A percentile compares a stretch with the other conserved stretches of the same genome.
These are phyloP conservation scores for Hemitrygon akajei DNA, from an alignment of 2,797 vertebrate genomes.

Conservation along the genomic window DNA sequence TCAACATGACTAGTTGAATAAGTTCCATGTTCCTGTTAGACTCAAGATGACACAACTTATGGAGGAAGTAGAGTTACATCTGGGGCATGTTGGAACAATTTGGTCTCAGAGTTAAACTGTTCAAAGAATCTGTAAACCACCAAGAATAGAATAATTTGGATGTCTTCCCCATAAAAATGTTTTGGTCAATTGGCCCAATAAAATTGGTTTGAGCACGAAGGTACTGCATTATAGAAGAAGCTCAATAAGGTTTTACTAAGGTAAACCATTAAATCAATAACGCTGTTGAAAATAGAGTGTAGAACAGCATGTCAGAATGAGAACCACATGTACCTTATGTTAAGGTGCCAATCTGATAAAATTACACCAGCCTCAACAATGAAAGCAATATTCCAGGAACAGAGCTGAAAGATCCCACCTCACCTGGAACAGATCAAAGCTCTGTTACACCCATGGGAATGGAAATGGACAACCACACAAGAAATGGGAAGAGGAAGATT, in stretches of 20 bases:
- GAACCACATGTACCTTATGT: too few species aligned
- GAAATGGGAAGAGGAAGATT: too few species aligned
- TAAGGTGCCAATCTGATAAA: too few species aligned
- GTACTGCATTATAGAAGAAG: neutral
- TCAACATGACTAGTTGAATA: neutral
- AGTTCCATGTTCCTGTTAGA: constrained; percentile 6
- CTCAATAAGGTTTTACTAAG: neutral
- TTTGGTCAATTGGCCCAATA: neutral
- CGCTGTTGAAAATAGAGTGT: neutral
- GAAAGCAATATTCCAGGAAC: too few species aligned
- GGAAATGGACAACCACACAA: too few species aligned
- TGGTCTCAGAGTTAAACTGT: neutral
- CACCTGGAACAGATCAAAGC: too few species aligned
- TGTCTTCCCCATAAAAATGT: neutral
- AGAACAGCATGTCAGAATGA: too few species aligned
- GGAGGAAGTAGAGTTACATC: neutral
- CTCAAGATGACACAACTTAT: neutral
- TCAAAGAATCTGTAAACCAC: neutral
- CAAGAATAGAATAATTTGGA: neutral
- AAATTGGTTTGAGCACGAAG: neutral
- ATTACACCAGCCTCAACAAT: too few species aligned
- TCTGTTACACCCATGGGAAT: too few species aligned
- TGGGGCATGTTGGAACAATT: neutral
- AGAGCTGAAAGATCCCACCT: too few species aligned
- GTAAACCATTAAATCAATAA: neutral